These are phyloP conservation scores for Troides helena DNA, from an alignment of 2,888 invertebrate genomes.

Conservation along the genomic window DNA sequence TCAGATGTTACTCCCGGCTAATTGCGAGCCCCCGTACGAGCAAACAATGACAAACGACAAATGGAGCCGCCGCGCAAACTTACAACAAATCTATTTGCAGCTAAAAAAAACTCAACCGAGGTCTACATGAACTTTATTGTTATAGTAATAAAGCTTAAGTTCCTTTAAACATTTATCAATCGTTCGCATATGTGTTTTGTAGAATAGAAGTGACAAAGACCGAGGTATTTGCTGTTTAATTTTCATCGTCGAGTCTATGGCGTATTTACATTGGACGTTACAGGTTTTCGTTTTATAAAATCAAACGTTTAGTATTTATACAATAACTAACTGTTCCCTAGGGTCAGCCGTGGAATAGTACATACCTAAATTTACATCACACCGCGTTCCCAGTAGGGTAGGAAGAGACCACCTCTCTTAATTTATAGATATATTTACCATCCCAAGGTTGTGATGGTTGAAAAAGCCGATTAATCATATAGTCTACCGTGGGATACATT, in stretches of 20 bases:
- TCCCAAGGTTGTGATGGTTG: no score
- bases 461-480: no score
- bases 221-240: constrained; percentile 62
- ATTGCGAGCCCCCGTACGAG: constrained; percentile 59
- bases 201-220: constrained; percentile 56
- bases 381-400: no score
- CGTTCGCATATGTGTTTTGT: constrained; percentile 32
- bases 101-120: background rate
- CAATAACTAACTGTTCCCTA: no score
- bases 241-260: constrained; percentile 61
- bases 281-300: background rate
- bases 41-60: constrained; percentile 48
- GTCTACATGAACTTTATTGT: constrained; percentile 3
- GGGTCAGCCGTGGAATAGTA: no score
- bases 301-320: background rate
- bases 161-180: constrained; percentile 28
- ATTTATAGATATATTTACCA: no score
- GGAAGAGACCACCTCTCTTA: no score
- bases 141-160: constrained; percentile 36
- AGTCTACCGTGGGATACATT: no score
- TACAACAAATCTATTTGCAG: background rate
- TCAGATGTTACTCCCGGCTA: constrained; percentile 54
- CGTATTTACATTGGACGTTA: constrained; percentile 34
- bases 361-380: no score
- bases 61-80: constrained; percentile 47